Evolutionary conservation across 2,797 vertebrate species (phyloP).

Genomic region (Gila robusta): DNA sequence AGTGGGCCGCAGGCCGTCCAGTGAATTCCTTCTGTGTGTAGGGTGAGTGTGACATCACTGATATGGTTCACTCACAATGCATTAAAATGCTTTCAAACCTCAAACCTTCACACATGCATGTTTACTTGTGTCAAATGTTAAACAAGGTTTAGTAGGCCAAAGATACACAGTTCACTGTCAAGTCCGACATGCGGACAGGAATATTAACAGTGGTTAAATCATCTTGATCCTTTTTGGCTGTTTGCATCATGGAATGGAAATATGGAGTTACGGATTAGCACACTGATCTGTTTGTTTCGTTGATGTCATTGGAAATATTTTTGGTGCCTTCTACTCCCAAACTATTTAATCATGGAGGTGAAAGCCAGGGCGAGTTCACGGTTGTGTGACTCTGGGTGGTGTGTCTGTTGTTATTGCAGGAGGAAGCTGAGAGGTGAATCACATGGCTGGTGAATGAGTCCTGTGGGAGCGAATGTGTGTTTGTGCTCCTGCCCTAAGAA

Average conservation of each 20-base stretch:
- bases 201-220: conserved; percentile 5
- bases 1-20: conserved; percentile 84
- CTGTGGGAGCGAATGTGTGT: conserved; percentile 30
- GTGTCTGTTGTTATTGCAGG: conserved; percentile 45
- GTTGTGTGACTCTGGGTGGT: conserved; percentile 47
- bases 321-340: conserved; percentile 12
- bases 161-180: conserved; percentile 6
- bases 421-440: conserved; percentile 51
- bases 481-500: conserved; percentile 27
- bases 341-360: conserved; percentile 43
- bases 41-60: conserved; percentile 82
- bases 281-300: conserved; percentile 26
- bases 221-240: background rate
- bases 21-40: conserved; percentile 92
- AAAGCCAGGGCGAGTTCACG: conserved; percentile 37
- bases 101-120: background rate
- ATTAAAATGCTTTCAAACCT: conserved; percentile 8
- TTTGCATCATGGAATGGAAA: conserved; percentile 39
- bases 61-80: background rate
- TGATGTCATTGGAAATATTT: conserved; percentile 47
- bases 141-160: background rate
- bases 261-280: conserved; percentile 31
- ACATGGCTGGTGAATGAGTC: conserved; percentile 47
- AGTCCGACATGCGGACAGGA: background rate
- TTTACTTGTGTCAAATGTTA: background rate